A percentile compares a stretch with the other conserved stretches of the same genome.
Conservation (phyloP, 2,113 vertebrate species). For the Clinocottus analis region DNA sequence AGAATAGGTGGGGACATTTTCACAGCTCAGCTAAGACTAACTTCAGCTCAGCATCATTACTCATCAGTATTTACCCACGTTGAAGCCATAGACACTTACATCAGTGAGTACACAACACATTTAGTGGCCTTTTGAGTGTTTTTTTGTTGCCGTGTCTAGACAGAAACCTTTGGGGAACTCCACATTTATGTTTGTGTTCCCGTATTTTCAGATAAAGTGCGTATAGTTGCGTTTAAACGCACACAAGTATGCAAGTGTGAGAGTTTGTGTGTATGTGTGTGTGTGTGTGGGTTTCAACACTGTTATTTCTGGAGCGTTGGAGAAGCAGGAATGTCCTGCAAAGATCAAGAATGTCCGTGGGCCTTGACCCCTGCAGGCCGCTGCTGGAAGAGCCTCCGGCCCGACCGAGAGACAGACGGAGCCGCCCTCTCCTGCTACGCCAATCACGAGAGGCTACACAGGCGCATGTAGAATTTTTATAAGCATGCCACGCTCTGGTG, state of each 20-base stretch:
- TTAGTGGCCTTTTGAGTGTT: conserved; percentile 23
- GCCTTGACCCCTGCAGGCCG: conserved; percentile 49
- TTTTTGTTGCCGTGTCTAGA: conserved; percentile 58
- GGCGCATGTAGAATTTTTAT: neutral
- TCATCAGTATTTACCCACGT: neutral
- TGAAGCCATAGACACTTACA: conserved; percentile 16
- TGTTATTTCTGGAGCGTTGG: conserved; percentile 66
- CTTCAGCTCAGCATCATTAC: conserved; percentile 16
- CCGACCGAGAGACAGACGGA: neutral
- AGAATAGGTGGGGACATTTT: conserved; percentile 5
- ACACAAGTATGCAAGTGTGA: conserved; percentile 11
- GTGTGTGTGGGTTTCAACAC: conserved; percentile 6
- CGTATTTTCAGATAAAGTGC: conserved; percentile 21
- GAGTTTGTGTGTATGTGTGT: conserved; percentile 20
- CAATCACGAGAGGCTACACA: conserved; percentile 17
- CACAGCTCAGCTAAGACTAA: conserved; percentile 24
- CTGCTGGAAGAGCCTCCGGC: conserved; percentile 5
- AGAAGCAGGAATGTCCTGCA: conserved; percentile 63
- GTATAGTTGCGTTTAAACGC: conserved; percentile 5
- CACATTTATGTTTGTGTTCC: conserved; percentile 2
- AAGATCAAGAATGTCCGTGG: conserved; percentile 68
- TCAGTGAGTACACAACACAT: conserved; percentile 3
- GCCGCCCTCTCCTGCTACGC: conserved; percentile 1
- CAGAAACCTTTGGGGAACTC: conserved; percentile 33
- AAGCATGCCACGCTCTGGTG: neutral